These are phyloP conservation scores for Arge pagana DNA, from an alignment of 2,888 invertebrate species.

Conservation along the genomic window DNA sequence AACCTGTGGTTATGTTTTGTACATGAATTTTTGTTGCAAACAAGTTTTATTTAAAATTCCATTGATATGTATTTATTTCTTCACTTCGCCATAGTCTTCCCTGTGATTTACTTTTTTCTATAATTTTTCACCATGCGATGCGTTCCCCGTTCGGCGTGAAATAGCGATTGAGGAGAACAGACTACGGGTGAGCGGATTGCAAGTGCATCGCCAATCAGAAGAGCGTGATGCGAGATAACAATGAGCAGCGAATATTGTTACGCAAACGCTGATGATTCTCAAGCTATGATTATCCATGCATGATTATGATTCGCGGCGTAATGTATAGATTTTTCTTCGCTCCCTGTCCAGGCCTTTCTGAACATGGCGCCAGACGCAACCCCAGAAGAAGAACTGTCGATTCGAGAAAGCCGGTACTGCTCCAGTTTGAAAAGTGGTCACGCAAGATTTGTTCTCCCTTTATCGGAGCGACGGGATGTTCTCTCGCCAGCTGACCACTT, in stretches of 20 bases:
- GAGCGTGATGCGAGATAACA: too few species aligned
- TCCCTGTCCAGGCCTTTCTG: constrained; percentile 43
- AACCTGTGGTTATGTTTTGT: constrained; percentile 42
- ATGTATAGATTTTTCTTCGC: constrained; percentile 1
- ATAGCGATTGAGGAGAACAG: constrained; percentile 1
- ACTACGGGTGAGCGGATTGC: constrained; percentile 16
- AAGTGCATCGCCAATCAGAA: too few species aligned
- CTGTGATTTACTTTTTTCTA: neutral
- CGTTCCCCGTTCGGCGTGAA: neutral
- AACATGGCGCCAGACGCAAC: constrained; percentile 63
- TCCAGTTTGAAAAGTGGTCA: constrained; percentile 79
- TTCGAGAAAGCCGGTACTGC: constrained; percentile 80
- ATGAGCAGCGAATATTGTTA: too few species aligned
- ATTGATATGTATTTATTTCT: constrained; percentile 37
- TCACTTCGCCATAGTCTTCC: constrained; percentile 24
- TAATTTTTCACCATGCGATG: neutral
- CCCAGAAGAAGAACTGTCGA: constrained; percentile 75
- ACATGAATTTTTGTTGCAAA: constrained; percentile 51
- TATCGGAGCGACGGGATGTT: constrained; percentile 76
- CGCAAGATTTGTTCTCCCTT: constrained; percentile 75
- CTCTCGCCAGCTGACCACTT: constrained; percentile 78
- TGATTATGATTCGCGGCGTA: constrained; percentile 60
- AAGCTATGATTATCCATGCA: too few species aligned
- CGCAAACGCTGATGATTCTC: too few species aligned
- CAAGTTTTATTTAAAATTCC: constrained; percentile 64